Conservation (phyloP, 2,113 vertebrate genomes). For the Labeo rohita region DNA sequence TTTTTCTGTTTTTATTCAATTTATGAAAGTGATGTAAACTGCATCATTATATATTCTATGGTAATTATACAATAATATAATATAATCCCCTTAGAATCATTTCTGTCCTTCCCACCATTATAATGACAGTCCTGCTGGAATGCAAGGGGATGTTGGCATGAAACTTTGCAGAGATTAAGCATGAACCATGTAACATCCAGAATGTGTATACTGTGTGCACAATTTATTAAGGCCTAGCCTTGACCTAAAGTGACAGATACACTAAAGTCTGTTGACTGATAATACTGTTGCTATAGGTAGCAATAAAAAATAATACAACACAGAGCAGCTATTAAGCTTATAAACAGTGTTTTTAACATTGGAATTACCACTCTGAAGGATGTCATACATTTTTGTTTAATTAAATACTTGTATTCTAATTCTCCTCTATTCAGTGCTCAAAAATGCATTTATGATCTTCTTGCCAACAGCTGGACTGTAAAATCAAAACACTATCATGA, state of each 20-base stretch:
- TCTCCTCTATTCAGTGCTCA: not conserved
- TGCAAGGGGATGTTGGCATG: too few relatives aligned
- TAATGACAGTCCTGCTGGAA: too few relatives aligned
- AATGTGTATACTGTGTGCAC: not conserved
- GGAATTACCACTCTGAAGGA: not conserved
- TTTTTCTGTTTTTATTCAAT: too few relatives aligned
- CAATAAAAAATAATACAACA: not conserved
- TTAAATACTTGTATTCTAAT: not conserved
- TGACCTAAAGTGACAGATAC: constrained; percentile 12
- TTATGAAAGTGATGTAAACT: too few relatives aligned
- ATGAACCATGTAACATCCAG: not conserved
- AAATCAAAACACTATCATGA: not conserved
- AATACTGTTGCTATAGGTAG: not conserved
- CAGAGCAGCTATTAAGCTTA: not conserved
- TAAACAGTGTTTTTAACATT: not conserved
- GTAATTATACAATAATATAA: too few relatives aligned
- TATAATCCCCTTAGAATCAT: too few relatives aligned
- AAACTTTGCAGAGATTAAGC: not conserved
- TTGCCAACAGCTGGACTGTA: not conserved
- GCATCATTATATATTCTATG: too few relatives aligned
- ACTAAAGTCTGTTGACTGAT: not conserved
- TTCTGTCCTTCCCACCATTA: too few relatives aligned
- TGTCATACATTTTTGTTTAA: not conserved
- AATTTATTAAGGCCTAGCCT: constrained; percentile 11
- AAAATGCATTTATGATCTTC: not conserved